Base-by-base conservation (phyloP, 37 sponge, comb jelly and placozoan species). In the Mnemiopsis leidyi region DNA sequence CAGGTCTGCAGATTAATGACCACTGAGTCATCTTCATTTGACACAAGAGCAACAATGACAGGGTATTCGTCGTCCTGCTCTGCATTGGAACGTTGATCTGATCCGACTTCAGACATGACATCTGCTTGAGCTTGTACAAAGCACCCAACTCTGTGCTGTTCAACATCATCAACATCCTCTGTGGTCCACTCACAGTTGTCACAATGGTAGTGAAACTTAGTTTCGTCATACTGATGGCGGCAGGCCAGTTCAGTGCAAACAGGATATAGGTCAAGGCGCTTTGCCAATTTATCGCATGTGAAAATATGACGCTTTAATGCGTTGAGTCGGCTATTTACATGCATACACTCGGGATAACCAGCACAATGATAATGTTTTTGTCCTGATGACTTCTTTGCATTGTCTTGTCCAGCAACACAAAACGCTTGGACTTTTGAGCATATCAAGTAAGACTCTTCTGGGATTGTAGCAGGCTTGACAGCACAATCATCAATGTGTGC, bases 331-430 rank as follows among this genome's bases (percentile, higher is more conserved):
- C 61, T 40, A 23, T 85, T 85, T 20, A 85, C 90, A 40, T 85
- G 35, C 90, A 85, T 85, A 40, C 90, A 85, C 29, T 85, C 90
- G 23, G 90, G 90, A 40, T 85, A 85, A 23, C 90, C 90, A 23
- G 90, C 90, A 85, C 90, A 85, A 40, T 85, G 90, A 85, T 85
- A 85, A 39, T 85, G 90, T 39, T 85, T 85, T 26, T 85, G 90
- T 32, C 90, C 90, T 9, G 61, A 40, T 21, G 90, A 40, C 48
- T 85, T 85, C 48, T 85, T 85, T 0, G 35, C 90, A 0, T 40
- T 38, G 24, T 85, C 90, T 5, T 85, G 90, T 3, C 90, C 90
- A 7, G 90, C 90, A 38, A 85, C 90, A 85, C 90, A 85, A 26
- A 40, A 85, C 5, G 90, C 90, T 26, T 85, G 90, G 25, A 40